Conservation (phyloP, 2,888 invertebrate species). For the Apotomis capreana region DNA sequence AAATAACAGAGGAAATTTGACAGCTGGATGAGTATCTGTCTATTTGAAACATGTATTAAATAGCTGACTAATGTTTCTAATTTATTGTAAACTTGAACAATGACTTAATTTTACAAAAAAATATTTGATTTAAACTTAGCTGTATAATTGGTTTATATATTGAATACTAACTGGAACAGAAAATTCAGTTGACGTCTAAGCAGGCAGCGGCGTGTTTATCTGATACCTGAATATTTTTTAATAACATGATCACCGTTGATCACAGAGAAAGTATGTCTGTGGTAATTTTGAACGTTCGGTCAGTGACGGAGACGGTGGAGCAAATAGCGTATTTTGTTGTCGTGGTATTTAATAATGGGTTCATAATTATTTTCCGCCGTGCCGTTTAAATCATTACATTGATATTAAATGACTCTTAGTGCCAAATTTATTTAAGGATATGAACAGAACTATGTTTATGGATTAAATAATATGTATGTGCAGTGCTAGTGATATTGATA, state of each 20-base stretch:
- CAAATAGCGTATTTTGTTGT: conserved; percentile 35
- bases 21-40: background rate
- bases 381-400: conserved; percentile 1
- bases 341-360: conserved; percentile 37
- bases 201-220: conserved; percentile 1
- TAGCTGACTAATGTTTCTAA: background rate
- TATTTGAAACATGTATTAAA: conserved; percentile 5
- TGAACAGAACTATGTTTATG: conserved; percentile 40
- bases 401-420: conserved; percentile 31
- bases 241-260: conserved; percentile 5
- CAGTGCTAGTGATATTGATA: conserved; percentile 63
- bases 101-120: background rate
- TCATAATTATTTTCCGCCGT: conserved; percentile 20
- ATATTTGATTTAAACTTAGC: background rate
- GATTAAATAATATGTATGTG: conserved; percentile 48
- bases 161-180: background rate
- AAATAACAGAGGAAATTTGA: background rate
- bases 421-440: conserved; percentile 39
- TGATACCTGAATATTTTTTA: conserved; percentile 5
- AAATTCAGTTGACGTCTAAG: background rate
- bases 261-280: conserved; percentile 27
- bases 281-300: conserved; percentile 37
- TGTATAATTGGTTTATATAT: background rate
- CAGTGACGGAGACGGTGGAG: conserved; percentile 30
- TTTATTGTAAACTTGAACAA: background rate